These are phyloP conservation scores for Muscina levida DNA, from an alignment of 2,888 invertebrate genomes.

Conservation along the genomic window DNA sequence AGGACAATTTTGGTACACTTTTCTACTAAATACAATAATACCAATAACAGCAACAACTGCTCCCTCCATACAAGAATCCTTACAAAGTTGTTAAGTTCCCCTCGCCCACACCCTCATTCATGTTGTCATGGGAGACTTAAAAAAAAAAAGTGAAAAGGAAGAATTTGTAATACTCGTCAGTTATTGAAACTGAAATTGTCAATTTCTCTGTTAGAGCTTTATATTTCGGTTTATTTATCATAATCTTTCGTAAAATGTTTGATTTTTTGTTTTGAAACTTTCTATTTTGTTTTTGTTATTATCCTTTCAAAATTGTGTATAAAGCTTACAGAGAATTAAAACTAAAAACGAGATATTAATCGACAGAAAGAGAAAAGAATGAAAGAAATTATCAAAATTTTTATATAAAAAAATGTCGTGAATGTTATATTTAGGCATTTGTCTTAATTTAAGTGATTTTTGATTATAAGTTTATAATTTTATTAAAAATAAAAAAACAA, in stretches of 20 bases:
- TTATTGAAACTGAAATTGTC: constrained; percentile 32
- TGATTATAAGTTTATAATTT: constrained; percentile 78
- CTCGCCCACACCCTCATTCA: constrained; percentile 2
- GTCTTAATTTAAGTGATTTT: constrained; percentile 78
- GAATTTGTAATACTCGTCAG: constrained; percentile 37
- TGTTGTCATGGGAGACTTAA: constrained; percentile 44
- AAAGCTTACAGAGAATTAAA: constrained; percentile 53
- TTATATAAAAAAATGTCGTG: constrained; percentile 62
- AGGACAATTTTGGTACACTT: constrained; percentile 51
- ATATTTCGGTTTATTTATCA: constrained; percentile 53
- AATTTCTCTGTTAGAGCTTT: constrained; percentile 52
- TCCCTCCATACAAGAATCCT: constrained; percentile 38
- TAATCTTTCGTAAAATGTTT: not conserved
- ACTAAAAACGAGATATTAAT: constrained; percentile 56
- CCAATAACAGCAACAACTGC: constrained; percentile 38
- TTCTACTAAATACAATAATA: constrained; percentile 50
- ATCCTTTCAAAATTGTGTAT: constrained; percentile 30
- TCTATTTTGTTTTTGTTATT: constrained; percentile 52
- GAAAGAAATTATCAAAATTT: constrained; percentile 66
- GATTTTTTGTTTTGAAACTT: constrained; percentile 31
- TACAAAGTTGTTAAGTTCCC: constrained; percentile 44
- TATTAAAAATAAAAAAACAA: constrained; percentile 75
- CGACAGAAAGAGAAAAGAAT: constrained; percentile 70
- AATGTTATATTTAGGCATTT: constrained; percentile 75
- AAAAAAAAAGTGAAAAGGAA: constrained; percentile 22